phyloP scores from a whole-genome alignment of 2,113 vertebrate genomes.

The Limnothrissa miodon region DNA sequence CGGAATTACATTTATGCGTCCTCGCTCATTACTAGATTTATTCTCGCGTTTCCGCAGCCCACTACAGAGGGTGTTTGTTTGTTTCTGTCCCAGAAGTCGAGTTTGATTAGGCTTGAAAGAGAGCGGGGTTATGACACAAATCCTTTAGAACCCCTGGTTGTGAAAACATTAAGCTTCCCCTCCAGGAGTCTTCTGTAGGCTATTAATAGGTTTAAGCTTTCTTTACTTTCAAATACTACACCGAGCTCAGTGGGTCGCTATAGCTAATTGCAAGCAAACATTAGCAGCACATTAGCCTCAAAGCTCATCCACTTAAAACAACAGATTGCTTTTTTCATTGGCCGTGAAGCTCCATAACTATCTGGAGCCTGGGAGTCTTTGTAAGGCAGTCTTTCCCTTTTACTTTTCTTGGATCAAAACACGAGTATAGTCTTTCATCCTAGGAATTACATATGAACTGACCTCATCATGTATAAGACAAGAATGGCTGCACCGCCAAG shows the following conservation, averaged over 20 bases:
- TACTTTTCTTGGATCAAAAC: conserved; percentile 49
- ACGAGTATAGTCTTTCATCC: conserved; percentile 50
- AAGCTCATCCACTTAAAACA: conserved; percentile 9
- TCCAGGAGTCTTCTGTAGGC: background rate
- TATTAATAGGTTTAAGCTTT: conserved; percentile 10
- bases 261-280: background rate
- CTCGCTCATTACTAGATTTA: conserved; percentile 1
- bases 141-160: background rate
- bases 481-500: conserved; percentile 36
- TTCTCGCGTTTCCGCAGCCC: background rate
- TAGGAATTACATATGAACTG: conserved; percentile 47
- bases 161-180: conserved; percentile 14
- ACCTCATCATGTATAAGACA: conserved; percentile 45
- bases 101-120: conserved; percentile 24
- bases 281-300: background rate
- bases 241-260: background rate
- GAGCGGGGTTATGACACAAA: background rate
- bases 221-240: conserved; percentile 5
- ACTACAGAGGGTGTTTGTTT: conserved; percentile 10
- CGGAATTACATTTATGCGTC: conserved; percentile 20
- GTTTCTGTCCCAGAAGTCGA: background rate
- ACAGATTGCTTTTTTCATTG: conserved; percentile 15
- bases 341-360: background rate
- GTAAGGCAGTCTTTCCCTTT: conserved; percentile 41
- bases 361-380: conserved; percentile 28